phyloP scores from a whole-genome alignment of 2,888 invertebrate genomes.

The Cordilura impudica region DNA sequence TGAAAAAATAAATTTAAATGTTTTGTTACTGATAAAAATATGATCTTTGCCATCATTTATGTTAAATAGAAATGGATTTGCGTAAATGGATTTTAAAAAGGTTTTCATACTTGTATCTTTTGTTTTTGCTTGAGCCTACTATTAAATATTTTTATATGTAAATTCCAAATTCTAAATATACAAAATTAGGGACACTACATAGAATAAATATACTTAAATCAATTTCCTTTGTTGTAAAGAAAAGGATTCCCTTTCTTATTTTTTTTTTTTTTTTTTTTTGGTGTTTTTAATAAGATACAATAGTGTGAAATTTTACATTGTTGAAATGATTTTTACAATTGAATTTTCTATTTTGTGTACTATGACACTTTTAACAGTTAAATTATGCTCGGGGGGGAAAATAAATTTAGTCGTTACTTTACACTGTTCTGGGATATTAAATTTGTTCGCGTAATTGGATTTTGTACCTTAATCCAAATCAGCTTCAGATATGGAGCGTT shows the following conservation, averaged over 20 bases:
- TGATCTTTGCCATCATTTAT: conserved; percentile 69
- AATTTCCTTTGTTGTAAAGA: conserved; percentile 45
- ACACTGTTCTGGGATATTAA: too few species aligned
- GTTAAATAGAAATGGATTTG: conserved; percentile 73
- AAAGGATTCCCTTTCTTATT: conserved; percentile 19
- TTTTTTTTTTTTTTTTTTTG: background rate
- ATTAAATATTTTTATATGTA: conserved; percentile 22
- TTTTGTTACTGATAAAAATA: conserved; percentile 30
- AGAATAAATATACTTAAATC: conserved; percentile 48
- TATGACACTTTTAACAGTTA: too few species aligned
- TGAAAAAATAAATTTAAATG: too few species aligned
- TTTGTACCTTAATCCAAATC: too few species aligned
- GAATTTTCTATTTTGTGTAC: conserved; percentile 29
- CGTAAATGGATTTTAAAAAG: conserved; percentile 72
- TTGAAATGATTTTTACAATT: conserved; percentile 38
- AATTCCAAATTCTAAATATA: conserved; percentile 19
- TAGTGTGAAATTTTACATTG: background rate
- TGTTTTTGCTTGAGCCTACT: conserved; percentile 22
- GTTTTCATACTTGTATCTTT: conserved; percentile 23
- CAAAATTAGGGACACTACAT: conserved; percentile 46
- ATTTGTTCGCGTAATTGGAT: too few species aligned
- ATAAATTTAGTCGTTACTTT: too few species aligned
- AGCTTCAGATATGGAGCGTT: too few species aligned
- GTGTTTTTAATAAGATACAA: background rate
- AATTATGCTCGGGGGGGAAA: too few species aligned